Base-by-base conservation (phyloP, 2,888 invertebrate genomes). In the Notocelia uddmanniana region DNA sequence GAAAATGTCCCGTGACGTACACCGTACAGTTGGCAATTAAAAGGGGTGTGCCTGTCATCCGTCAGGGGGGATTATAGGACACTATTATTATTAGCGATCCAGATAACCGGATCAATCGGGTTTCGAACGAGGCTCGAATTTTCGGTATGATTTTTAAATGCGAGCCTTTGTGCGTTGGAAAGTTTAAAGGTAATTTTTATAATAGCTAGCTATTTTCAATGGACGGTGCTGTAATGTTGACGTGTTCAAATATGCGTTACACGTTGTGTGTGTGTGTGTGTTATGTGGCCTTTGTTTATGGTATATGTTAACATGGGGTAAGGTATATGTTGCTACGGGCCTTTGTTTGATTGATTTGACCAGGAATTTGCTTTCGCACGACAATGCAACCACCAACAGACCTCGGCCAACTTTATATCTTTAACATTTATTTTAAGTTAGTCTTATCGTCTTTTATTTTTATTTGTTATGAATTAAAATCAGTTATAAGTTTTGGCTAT, bases 21-120 rank as follows among this genome's bases (percentile, higher is more conserved):
- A n/a, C n/a, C n/a, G 79, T 82, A 85, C 85, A 85, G 87, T 86
- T 85, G 86, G 86, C 93, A 93, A 92, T 93, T 92, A 93, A 92
- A 92, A 91, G 91, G 92, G 92, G 92, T 90, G 89, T 85, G 75
- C 83, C 85, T 84, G 90, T 85, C 89, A 91, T 91, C 92, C 92
- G 84, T 91, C 91, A 91, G 83, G 70, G 73, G 74, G 91, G 91
- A 91, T 92, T 91, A 90, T 80, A 78, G 81, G 88, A 88, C 90
- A 90, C 89, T 89, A 90, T 90, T 92, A 89, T 92, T 91, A 91
- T 89, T 89, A 89, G 87, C 86, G 80, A 81, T 83, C 82, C 82
- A 89, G 85, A 90, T 91, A 91, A 87, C 91, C 85, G 88, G 85
- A 83, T 87, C 88, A 89, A 88, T 86, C 87, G 83, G 85, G 84